Base-by-base conservation (phyloP, 1,140 invertebrate genomes). In the Drosophila biarmipes region DNA sequence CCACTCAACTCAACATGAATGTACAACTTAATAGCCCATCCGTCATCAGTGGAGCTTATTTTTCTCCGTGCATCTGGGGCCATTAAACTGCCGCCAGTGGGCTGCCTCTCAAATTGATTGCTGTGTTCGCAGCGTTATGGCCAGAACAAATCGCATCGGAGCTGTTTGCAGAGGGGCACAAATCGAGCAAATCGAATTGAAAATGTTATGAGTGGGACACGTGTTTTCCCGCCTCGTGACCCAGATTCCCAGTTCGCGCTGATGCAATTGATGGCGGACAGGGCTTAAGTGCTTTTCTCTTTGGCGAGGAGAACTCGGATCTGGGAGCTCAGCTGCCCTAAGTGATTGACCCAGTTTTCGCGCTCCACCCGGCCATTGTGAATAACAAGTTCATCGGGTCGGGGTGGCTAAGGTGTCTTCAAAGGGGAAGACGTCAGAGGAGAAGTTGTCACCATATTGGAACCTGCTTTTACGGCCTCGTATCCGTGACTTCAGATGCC, bases 301-400 rank as follows among this genome's bases (percentile, higher is more conserved):
- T 58, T 40, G 27, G 35, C 40, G 27, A 42, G 38, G 31, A 48
- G 40, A 54, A 53, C 37, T 45, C 53, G 46, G 40, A 54, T 48
- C 37, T 45, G 48, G 46, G 40, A 29, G 7, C 37, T 69, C 48
- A 24, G 61, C 61, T 17, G 34, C 31, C 38, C 42, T 17, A 43
- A 68, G 64, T 68, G 81, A 80, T 80, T 84, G 80, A 84, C 81
- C 81, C 62, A 84, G 80, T 84, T 85, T 85, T 56, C 37, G 31
- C 45, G 51, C 40, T 42, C 15, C n/a, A n/a, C 38, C 17, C 27
- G 7, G 17, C 7, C 48, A 34, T 51, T 12, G 48, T 11, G 7
- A 31, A 38, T 24, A 27, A 2, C 38, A 58, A 58, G 38, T 59
- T 63, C 15, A 31, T 40, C 8, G 58, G 53, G 14, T 15, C 51